Conservation (phyloP, 2,888 invertebrate species). For the Apotomis turbidana region DNA sequence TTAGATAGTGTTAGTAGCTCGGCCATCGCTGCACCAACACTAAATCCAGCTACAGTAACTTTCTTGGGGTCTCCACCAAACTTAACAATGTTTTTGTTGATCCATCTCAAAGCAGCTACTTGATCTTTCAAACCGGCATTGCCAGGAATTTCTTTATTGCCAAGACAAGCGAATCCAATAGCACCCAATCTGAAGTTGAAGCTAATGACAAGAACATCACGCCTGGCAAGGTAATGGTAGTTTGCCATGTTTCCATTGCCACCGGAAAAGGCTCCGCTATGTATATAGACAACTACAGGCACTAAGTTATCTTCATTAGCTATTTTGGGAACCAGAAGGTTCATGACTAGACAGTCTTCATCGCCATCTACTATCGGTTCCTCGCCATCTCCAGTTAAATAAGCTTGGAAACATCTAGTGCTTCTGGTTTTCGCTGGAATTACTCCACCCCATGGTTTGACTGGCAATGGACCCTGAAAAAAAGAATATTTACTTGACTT, state of each 20-base stretch:
- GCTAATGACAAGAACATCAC: constrained; percentile 86
- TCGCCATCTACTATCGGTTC: constrained; percentile 61
- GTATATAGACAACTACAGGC: constrained; percentile 73
- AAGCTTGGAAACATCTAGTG: constrained; percentile 66
- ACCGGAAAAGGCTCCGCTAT: constrained; percentile 73
- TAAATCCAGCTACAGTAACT: constrained; percentile 92
- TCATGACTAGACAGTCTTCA: constrained; percentile 68
- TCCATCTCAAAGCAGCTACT: constrained; percentile 89
- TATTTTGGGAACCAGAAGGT: constrained; percentile 64
- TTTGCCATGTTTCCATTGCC: constrained; percentile 72
- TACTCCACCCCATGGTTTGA: constrained; percentile 61
- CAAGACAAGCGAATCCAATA: constrained; percentile 87
- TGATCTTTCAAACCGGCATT: constrained; percentile 95
- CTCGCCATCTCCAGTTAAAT: constrained; percentile 58
- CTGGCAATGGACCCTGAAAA: constrained; percentile 70
- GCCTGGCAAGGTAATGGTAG: constrained; percentile 86
- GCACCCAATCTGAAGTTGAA: constrained; percentile 89
- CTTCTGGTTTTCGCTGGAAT: constrained; percentile 55
- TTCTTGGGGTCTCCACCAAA: constrained; percentile 92
- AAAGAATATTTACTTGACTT: constrained; percentile 38
- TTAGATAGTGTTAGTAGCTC: constrained; percentile 68
- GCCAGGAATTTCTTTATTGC: constrained; percentile 86
- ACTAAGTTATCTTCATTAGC: constrained; percentile 64
- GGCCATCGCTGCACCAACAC: constrained; percentile 87
- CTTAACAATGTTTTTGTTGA: constrained; percentile 87